Evolutionary conservation across 2,797 vertebrate species (phyloP).

Genomic region (Cyprinodon diabolis): DNA sequence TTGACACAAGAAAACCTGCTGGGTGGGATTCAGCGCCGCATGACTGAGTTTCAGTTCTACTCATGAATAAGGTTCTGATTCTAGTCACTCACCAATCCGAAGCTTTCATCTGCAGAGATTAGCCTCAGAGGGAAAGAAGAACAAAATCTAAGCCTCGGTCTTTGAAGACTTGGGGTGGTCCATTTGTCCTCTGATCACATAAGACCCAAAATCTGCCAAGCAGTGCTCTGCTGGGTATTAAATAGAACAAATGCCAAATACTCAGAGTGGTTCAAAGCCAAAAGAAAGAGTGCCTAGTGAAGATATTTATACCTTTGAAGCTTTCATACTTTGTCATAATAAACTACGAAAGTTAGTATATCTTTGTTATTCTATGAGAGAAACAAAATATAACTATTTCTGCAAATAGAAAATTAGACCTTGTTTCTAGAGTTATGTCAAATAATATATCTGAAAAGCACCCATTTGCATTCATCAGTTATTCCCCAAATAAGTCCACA

Average conservation of each 20-base stretch:
- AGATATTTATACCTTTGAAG: background rate
- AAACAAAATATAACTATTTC: background rate
- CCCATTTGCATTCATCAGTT: too few relatives aligned
- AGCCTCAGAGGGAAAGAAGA: slow-evolving; percentile 20
- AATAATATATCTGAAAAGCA: background rate
- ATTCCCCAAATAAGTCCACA: background rate
- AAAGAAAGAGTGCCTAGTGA: background rate
- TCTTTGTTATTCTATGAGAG: background rate
- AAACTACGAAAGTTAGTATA: background rate
- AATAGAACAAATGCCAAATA: slow-evolving; percentile 24
- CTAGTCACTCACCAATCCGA: slow-evolving; percentile 14
- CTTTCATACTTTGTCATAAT: background rate
- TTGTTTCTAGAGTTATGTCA: background rate
- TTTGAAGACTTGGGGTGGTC: slow-evolving; percentile 52
- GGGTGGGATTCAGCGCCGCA: slow-evolving; percentile 17
- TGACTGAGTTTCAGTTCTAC: slow-evolving; percentile 11
- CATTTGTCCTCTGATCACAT: slow-evolving; percentile 21
- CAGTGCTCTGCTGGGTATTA: slow-evolving; percentile 1
- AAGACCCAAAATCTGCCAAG: slow-evolving; percentile 23
- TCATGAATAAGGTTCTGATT: slow-evolving; percentile 31
- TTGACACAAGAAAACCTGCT: slow-evolving; percentile 50
- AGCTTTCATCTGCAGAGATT: slow-evolving; percentile 27
- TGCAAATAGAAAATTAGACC: background rate
- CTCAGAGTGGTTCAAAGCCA: slow-evolving; percentile 11
- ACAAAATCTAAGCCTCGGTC: slow-evolving; percentile 21